A percentile compares a stretch with the other conserved stretches of the same genome.
Evolutionary conservation across 1,140 invertebrate genomes (phyloP).

Genomic region (Tetraneura akinire): DNA sequence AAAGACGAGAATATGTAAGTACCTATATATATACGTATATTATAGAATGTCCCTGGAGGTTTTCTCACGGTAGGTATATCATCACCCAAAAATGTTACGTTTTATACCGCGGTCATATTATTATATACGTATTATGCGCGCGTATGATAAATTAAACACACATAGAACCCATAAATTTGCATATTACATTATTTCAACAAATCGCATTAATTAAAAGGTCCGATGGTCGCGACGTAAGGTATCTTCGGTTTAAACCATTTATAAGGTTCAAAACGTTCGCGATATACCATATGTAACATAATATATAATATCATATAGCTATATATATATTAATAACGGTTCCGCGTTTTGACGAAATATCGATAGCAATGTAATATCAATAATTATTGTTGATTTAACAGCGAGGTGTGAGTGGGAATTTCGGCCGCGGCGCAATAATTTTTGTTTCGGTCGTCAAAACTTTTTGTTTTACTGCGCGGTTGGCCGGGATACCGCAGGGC

Average conservation of each 20-base stretch:
- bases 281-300: no score
- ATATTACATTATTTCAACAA: conserved; percentile 34
- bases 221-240: conserved; percentile 1
- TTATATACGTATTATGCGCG: no score
- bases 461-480: conserved; percentile 2
- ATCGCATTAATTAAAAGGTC: conserved; percentile 36
- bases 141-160: conserved; percentile 27
- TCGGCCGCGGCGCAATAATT: neutral
- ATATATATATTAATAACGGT: no score
- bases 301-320: no score
- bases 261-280: conserved; percentile 13
- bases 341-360: no score
- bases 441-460: neutral
- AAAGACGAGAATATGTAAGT: neutral
- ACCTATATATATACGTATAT: no score
- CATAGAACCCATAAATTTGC: conserved; percentile 17
- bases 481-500: neutral
- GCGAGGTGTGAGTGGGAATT: neutral
- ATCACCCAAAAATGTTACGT: conserved; percentile 12
- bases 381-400: conserved; percentile 16
- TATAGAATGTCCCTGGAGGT: neutral
- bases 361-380: neutral
- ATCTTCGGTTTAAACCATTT: no score
- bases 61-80: neutral
- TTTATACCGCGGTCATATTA: conserved; percentile 15